Evolutionary conservation across 2,888 invertebrate genomes (phyloP), one percentile per base, ranked within the genome.

Genomic region (Archips xylosteana): DNA sequence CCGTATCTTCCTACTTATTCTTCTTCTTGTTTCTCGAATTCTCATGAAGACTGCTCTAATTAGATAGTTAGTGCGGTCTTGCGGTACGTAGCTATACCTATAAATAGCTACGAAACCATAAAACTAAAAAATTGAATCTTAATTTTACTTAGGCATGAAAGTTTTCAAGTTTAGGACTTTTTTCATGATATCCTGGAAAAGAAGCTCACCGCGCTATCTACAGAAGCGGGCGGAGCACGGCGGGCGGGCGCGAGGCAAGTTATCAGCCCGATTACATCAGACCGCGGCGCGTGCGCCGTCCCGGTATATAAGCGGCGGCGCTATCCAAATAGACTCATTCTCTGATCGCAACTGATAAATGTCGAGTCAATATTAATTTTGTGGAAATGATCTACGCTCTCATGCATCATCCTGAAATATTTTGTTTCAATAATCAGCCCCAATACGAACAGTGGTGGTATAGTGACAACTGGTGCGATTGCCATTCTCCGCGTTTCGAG

Each of bases 311-410:
- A 88, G 78, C 77, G 71, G 76, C 78, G 76, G 79, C 80, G 75
- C 81, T 76, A 78, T 75, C 54, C 76, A 68, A 74, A 75, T 64
- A 65, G 70, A 81, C 82, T 92, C 94, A 94, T 92, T 94, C 92
- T 89, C 87, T 79, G 87, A 81, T 89, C 82, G 81, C 83, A 84
- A 85, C 84, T 89, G 79, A 85, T 91, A 87, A 83, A 94, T 94
- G 92, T 89, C 85, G 87, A 88, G 83, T 87, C 88, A 77, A 85
- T 88, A 87, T 83, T 92, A 91, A 83, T 86, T 51, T 90, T 81
- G 94, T 94, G 92, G 94, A 91, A 93, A 94, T 94, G 94, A 87
- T 92, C 90, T 89, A 87, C 92, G 89, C 89, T 89, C 90, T 86
- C 91, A 91, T 92, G 92, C 83, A 89, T 90, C 81, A 87, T 84